Evolutionary conservation across 2,888 invertebrate genomes (phyloP).

Genomic region (Diarsia rubi): DNA sequence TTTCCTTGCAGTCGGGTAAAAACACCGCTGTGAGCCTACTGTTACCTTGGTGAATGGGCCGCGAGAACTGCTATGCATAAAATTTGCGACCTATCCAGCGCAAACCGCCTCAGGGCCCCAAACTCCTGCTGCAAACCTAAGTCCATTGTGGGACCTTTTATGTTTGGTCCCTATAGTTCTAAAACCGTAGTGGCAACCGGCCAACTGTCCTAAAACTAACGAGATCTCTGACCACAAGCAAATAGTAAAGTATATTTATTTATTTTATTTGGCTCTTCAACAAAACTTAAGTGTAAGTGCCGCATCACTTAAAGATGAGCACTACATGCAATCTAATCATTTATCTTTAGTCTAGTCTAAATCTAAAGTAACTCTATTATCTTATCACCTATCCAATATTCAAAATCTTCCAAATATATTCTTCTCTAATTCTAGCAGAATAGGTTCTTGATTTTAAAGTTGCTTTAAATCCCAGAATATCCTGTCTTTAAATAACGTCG

Average conservation of each 20-base stretch:
- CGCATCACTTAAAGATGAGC: too few species aligned
- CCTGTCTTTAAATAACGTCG: not conserved
- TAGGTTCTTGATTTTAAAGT: not conserved
- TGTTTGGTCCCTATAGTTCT: not conserved
- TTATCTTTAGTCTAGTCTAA: not conserved
- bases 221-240: not conserved
- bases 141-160: not conserved
- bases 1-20: too few species aligned
- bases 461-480: not conserved
- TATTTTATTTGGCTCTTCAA: too few species aligned
- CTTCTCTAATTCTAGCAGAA: not conserved
- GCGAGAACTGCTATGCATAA: too few species aligned
- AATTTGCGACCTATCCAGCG: too few species aligned
- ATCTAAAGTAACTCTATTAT: not conserved
- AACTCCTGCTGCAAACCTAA: not conserved
- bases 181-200: not conserved
- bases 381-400: not conserved
- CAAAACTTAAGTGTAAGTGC: too few species aligned
- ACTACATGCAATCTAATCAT: too few species aligned
- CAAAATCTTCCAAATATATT: not conserved
- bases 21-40: too few species aligned
- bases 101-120: too few species aligned
- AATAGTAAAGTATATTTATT: too few species aligned
- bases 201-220: not conserved
- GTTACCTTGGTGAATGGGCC: too few species aligned